Base-by-base conservation (phyloP, 2,113 vertebrate species). In the Salvelinus fontinalis region DNA sequence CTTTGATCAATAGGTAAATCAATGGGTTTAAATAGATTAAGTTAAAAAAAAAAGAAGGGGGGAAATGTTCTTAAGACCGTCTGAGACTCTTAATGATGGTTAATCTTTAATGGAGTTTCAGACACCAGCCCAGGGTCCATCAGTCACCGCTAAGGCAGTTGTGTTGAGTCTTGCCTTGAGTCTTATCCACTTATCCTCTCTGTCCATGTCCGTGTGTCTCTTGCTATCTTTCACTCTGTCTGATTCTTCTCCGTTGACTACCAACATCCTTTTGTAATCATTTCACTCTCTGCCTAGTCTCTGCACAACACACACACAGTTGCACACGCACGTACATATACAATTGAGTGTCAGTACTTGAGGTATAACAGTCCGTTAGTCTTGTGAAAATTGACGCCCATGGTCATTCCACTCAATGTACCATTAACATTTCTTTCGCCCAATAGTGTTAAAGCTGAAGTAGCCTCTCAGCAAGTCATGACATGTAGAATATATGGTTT, bases 401-500 rank as follows among this genome's bases (percentile, higher is more conserved):
- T 51, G 51, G 12, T 74, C 65, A 78, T 77, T 84, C 70, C 57
- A 48, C 57, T 34, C 60, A 75, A 26, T 44, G 39, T 69, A 18
- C 51, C 81, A 84, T 84, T 80, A 87, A 84, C 82, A 77, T 79
- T 78, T 86, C 84, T 85, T 87, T 83, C 39, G 39, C 69, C n/a
- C 12, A n/a, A 73, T 80, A 26, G 66, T 87, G 67, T 81, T 20
- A 62, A 62, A 62, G 20, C 16, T 60, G 70, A 67, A 78, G 29
- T 82, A 79, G 81, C 80, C 82, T 87, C 84, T 73, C 84, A 77
- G 85, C 79, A 78, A 84, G 78, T 75, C 83, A 75, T 65, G 75
- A 83, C 80, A 81, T 79, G 76, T 83, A 81, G 2, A 82, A 87
- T 88, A 75, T 79, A 77, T 81, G 77, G 85, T 87, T 82, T 81